phyloP scores from a whole-genome alignment of 2,113 vertebrate genomes.

The Myotis brandtii region DNA sequence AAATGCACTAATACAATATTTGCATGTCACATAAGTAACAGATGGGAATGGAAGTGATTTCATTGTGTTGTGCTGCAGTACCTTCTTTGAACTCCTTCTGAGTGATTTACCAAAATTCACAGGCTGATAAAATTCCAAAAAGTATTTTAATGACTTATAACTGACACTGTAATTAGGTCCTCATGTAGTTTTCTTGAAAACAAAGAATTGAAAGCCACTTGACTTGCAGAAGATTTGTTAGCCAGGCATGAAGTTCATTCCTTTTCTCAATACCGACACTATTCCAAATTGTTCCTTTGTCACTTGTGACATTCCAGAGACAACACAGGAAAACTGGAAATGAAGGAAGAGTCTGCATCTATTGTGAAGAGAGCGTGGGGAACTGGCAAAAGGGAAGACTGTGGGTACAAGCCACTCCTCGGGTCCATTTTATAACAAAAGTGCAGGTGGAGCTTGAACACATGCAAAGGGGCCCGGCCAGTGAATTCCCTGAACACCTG shows the following conservation, averaged over 20 bases:
- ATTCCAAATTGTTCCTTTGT: background rate
- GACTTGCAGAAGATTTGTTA: background rate
- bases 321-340: background rate
- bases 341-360: background rate
- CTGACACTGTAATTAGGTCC: background rate
- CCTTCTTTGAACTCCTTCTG: background rate
- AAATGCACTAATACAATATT: background rate
- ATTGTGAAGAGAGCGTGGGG: background rate
- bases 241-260: background rate
- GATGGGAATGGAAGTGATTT: background rate
- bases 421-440: background rate
- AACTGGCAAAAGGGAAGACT: background rate
- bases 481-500: background rate
- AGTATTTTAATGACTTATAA: background rate
- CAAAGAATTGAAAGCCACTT: background rate
- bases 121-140: background rate
- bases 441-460: background rate
- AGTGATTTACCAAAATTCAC: slow-evolving; percentile 5
- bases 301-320: background rate
- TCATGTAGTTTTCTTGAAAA: slow-evolving; percentile 22
- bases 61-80: background rate
- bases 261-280: background rate
- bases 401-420: background rate
- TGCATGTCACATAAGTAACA: background rate
- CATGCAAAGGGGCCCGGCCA: background rate